Conservation (phyloP, 2,797 vertebrate species). For the Falco cherrug region DNA sequence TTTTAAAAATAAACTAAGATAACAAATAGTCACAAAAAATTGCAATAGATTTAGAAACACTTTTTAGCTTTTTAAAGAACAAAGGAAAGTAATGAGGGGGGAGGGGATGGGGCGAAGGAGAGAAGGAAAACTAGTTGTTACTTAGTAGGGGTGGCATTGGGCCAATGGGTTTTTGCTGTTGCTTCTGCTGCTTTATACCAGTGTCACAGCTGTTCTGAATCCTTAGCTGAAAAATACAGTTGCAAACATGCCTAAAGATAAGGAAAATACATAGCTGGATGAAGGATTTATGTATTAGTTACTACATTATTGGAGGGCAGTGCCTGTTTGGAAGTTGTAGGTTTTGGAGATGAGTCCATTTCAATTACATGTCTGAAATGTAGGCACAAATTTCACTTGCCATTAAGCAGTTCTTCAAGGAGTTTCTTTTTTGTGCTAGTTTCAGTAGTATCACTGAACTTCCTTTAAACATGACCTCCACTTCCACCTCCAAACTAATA, state of each 20-base stretch:
- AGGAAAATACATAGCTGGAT: not conserved
- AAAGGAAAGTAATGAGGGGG: not conserved
- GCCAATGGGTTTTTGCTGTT: not conserved
- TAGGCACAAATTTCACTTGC: not conserved
- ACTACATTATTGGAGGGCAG: not conserved
- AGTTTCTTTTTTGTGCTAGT: not conserved
- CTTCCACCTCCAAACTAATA: not conserved
- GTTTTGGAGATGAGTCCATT: not conserved
- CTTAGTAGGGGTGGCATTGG: not conserved
- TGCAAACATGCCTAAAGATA: not conserved
- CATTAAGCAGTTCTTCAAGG: not conserved
- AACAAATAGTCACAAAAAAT: not conserved
- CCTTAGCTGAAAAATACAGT: not conserved
- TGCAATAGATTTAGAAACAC: not conserved
- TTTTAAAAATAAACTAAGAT: not conserved
- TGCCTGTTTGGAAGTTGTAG: not conserved
- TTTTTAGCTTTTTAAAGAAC: not conserved
- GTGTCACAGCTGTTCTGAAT: not conserved
- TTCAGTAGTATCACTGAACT: not conserved
- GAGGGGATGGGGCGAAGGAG: accelerated
- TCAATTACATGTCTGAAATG: not conserved
- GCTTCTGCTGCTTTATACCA: not conserved
- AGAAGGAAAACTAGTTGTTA: not conserved
- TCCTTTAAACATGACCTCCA: not conserved
- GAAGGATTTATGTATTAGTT: not conserved